Conservation (phyloP, 1,140 invertebrate genomes). For the Neotoxoptera formosana region DNA sequence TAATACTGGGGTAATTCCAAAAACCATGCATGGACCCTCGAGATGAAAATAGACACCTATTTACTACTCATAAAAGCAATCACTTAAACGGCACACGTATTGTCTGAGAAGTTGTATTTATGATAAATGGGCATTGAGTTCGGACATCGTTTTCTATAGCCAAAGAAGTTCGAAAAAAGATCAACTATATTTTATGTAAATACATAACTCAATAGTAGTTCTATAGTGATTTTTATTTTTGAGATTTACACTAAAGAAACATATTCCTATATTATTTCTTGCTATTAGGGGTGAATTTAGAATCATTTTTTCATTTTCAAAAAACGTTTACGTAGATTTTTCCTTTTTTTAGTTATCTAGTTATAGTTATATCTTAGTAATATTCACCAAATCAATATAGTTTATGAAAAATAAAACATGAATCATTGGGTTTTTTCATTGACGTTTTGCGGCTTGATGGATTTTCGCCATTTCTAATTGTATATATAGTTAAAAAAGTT, state of each 20-base stretch:
- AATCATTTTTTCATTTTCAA: neutral
- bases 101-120: neutral
- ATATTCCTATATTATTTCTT: neutral
- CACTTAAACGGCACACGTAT: neutral
- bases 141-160: too few relatives aligned
- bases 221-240: neutral
- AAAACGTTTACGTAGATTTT: neutral
- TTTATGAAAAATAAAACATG: neutral
- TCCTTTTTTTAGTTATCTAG: neutral
- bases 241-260: neutral
- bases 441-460: neutral
- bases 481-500: neutral
- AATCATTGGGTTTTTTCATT: neutral
- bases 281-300: neutral
- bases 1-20: neutral
- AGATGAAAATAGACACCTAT: neutral
- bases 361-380: too few relatives aligned
- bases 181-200: neutral
- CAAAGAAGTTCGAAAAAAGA: too few relatives aligned
- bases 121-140: neutral
- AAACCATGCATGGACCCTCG: neutral
- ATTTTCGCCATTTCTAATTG: neutral
- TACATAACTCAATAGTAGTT: neutral
- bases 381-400: neutral
- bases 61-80: neutral